phyloP scores from a whole-genome alignment of 2,797 vertebrate genomes.

The Taenioides sp. region DNA sequence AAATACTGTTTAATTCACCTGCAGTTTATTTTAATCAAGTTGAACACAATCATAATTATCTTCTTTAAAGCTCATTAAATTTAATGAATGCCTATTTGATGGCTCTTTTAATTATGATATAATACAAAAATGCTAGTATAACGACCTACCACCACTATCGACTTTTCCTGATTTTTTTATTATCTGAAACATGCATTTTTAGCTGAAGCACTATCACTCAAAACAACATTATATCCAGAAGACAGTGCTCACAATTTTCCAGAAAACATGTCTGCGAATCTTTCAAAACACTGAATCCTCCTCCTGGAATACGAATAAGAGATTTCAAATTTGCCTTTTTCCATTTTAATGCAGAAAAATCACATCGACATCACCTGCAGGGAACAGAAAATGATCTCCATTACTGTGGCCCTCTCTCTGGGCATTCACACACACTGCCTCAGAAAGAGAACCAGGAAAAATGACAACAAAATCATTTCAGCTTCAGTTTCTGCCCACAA shows the following conservation, averaged over 20 bases:
- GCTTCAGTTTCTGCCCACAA: neutral
- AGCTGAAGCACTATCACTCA: too few species aligned
- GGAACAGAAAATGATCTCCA: neutral
- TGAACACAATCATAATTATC: too few species aligned
- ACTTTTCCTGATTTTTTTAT: too few species aligned
- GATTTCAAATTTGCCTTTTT: neutral
- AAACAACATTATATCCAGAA: too few species aligned
- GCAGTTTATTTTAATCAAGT: too few species aligned
- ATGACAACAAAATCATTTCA: neutral
- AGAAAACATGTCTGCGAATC: too few species aligned
- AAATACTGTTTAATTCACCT: too few species aligned
- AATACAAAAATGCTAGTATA: neutral
- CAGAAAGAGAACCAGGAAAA: neutral
- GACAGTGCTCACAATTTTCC: too few species aligned
- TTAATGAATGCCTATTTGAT: neutral
- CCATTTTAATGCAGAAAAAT: neutral
- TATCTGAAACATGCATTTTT: too few species aligned
- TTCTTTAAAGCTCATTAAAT: neutral
- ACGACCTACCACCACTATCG: too few species aligned
- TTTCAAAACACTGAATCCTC: too few species aligned
- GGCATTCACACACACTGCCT: neutral
- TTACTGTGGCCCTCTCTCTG: neutral
- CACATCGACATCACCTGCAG: neutral
- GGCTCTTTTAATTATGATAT: neutral
- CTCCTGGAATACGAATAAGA: neutral